Percentiles rank a stretch among this genome's conserved stretches.
phyloP scores from a whole-genome alignment of 2,888 invertebrate species.

The Euplexia lucipara region DNA sequence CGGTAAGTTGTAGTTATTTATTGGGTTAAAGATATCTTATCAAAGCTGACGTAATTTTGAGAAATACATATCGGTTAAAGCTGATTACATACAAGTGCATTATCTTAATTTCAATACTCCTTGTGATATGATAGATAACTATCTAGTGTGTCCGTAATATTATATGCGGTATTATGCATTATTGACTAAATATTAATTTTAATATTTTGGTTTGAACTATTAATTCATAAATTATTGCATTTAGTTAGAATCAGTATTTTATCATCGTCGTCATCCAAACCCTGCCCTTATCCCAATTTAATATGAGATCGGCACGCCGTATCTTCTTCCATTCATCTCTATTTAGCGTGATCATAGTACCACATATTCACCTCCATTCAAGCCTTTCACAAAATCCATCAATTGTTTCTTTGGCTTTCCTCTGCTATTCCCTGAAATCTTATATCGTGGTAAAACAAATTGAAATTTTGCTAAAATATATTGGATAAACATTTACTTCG shows the following conservation, averaged over 20 bases:
- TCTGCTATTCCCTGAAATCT: too few species aligned
- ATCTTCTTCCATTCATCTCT: too few species aligned
- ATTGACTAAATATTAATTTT: constrained; percentile 10
- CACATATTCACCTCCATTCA: too few species aligned
- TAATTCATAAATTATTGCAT: too few species aligned
- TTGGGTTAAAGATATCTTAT: constrained; percentile 40
- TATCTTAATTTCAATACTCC: constrained; percentile 51
- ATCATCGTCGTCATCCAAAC: too few species aligned
- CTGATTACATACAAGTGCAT: constrained; percentile 59
- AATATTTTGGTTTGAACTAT: neutral
- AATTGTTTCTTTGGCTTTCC: too few species aligned
- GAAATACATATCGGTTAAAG: constrained; percentile 28
- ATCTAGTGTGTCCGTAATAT: constrained; percentile 9
- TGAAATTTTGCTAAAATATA: neutral
- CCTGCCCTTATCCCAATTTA: too few species aligned
- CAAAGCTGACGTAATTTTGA: constrained; percentile 29
- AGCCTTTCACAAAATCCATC: too few species aligned
- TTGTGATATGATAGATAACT: constrained; percentile 51
- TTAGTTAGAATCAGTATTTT: too few species aligned
- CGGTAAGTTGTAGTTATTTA: neutral
- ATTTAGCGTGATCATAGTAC: too few species aligned
- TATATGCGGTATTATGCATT: constrained; percentile 33
- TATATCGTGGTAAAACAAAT: too few species aligned
- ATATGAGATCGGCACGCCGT: too few species aligned
- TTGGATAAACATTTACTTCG: neutral